Conservation (phyloP, 2,797 vertebrate species). For the Chiroxiphia lanceolata region DNA sequence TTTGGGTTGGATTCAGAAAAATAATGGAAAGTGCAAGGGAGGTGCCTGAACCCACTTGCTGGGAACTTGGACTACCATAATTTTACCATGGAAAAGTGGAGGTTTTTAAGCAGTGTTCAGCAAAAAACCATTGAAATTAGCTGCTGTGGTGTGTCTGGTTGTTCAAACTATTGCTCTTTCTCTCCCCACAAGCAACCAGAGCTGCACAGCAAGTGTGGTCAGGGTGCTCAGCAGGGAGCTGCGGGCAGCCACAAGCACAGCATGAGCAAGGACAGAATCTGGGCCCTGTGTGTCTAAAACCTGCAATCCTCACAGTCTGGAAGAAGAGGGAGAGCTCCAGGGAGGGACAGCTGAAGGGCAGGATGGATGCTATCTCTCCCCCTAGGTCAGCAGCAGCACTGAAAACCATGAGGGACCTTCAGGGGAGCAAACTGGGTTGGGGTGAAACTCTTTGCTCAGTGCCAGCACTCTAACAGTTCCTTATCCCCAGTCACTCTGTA, state of each 20-base stretch:
- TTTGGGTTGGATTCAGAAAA: not conserved
- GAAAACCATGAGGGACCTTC: not conserved
- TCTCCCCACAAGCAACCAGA: not conserved
- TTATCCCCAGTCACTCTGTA: not conserved
- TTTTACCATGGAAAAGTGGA: not conserved
- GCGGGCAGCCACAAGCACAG: not conserved
- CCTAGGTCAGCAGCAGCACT: not conserved
- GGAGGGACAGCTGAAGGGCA: not conserved
- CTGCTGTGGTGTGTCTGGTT: not conserved
- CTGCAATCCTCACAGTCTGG: not conserved
- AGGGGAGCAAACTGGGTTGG: not conserved
- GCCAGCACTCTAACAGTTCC: not conserved
- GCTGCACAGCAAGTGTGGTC: not conserved
- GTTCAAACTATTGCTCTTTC: not conserved
- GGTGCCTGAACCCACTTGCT: accelerated
- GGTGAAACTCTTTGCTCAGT: not conserved
- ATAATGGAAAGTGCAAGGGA: not conserved
- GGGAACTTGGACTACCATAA: not conserved
- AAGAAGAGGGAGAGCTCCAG: not conserved
- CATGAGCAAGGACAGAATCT: not conserved
- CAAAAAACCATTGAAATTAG: not conserved
- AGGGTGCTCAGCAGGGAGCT: not conserved
- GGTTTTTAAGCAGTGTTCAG: not conserved
- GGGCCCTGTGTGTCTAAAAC: not conserved
- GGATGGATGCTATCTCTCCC: not conserved